Conservation (phyloP, 2,888 invertebrate genomes). For the Cyrtodaria siliqua region DNA sequence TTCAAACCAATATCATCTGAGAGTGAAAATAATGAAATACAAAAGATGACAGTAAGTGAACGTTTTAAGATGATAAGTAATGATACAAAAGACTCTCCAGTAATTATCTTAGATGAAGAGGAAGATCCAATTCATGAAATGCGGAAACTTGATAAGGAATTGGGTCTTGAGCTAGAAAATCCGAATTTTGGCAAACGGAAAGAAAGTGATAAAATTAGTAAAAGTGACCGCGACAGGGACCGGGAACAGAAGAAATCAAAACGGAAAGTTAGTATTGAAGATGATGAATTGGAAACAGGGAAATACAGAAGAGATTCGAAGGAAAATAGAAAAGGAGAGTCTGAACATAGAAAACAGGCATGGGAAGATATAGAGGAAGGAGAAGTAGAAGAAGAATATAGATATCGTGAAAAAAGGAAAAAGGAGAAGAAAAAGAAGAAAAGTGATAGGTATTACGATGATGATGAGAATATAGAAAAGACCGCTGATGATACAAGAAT, state of each 20-base stretch:
- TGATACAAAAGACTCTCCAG: conserved; percentile 12
- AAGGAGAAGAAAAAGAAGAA: conserved; percentile 52
- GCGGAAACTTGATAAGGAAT: conserved; percentile 55
- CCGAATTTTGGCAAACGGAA: conserved; percentile 47
- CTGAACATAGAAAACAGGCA: conserved; percentile 2
- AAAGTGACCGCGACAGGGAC: conserved; percentile 5
- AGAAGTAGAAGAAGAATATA: conserved; percentile 61
- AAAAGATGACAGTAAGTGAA: conserved; percentile 46
- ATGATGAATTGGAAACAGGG: conserved; percentile 41
- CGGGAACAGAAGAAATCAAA: conserved; percentile 49
- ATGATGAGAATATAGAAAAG: conserved; percentile 33
- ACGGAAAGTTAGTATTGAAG: conserved; percentile 54
- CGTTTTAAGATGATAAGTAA: conserved; percentile 47
- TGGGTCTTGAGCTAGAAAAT: conserved; percentile 47
- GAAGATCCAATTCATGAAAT: conserved; percentile 64
- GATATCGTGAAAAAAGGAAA: conserved; percentile 56
- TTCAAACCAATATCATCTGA: conserved; percentile 18
- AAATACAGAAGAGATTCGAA: conserved; percentile 37
- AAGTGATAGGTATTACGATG: conserved; percentile 43
- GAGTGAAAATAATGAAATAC: conserved; percentile 20
- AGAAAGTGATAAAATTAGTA: conserved; percentile 25
- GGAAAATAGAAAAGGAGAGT: conserved; percentile 37
- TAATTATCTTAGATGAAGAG: conserved; percentile 30
- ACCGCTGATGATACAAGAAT: conserved; percentile 45
- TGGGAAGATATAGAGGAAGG: conserved; percentile 54